phyloP scores from a whole-genome alignment of 2,888 invertebrate species.

The Drosophila paramelanica region DNA sequence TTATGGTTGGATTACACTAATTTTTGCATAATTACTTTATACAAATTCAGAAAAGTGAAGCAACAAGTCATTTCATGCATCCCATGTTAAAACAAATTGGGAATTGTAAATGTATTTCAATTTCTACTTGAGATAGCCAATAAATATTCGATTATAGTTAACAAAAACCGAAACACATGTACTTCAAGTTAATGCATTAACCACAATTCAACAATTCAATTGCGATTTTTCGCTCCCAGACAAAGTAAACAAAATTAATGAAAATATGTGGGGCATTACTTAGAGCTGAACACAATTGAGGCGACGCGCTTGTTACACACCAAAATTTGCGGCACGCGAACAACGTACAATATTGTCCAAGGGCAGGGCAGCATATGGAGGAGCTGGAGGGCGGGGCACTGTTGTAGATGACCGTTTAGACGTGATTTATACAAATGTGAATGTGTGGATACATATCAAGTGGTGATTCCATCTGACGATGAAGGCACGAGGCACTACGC shows the following conservation, averaged over 20 bases:
- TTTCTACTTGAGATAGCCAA: background rate
- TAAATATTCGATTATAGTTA: background rate
- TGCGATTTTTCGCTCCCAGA: conserved; percentile 28
- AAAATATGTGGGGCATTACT: conserved; percentile 34
- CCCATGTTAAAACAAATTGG: background rate
- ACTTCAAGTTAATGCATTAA: background rate
- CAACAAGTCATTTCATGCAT: background rate
- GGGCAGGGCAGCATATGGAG: background rate
- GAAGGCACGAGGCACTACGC: conserved; percentile 18
- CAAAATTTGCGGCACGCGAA: conserved; percentile 53
- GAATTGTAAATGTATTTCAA: background rate
- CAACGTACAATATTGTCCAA: conserved; percentile 32
- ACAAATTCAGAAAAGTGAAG: too few species aligned
- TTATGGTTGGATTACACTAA: too few species aligned
- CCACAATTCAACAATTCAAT: conserved; percentile 11
- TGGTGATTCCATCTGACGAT: background rate
- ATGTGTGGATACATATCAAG: conserved; percentile 6
- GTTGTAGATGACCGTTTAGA: conserved; percentile 52
- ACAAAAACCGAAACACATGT: background rate
- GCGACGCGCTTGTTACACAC: conserved; percentile 35
- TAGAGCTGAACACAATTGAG: conserved; percentile 31
- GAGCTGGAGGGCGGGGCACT: background rate
- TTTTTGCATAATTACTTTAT: too few species aligned
- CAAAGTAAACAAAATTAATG: conserved; percentile 24
- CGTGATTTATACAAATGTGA: conserved; percentile 56